Conservation (phyloP, 2,797 vertebrate genomes). For the Propithecus deckenii region DNA sequence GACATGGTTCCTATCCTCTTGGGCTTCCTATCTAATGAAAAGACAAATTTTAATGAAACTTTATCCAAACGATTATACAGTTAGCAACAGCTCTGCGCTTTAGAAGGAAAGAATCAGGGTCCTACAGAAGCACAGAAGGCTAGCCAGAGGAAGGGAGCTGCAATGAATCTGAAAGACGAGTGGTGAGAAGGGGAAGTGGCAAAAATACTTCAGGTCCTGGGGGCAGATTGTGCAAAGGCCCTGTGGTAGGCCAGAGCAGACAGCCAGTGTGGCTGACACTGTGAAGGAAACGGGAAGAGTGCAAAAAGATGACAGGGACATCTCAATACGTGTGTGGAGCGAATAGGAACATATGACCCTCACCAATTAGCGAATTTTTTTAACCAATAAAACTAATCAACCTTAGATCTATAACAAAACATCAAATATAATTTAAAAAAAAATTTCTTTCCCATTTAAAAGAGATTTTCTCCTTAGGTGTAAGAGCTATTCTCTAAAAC, state of each 20-base stretch:
- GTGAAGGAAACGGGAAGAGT: background rate
- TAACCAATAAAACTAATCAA: constrained; percentile 9
- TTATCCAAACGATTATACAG: background rate
- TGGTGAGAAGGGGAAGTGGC: background rate
- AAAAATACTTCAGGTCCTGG: background rate
- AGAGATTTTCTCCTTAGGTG: background rate
- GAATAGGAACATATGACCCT: background rate
- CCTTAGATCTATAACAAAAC: background rate
- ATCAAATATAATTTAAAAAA: background rate
- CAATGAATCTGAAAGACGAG: background rate
- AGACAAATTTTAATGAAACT: background rate
- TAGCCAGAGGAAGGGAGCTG: background rate
- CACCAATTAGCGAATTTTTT: background rate
- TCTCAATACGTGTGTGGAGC: background rate
- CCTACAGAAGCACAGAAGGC: background rate
- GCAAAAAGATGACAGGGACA: background rate
- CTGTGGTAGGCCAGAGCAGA: background rate
- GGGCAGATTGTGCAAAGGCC: background rate
- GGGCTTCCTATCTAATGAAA: background rate
- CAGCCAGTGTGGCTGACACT: background rate
- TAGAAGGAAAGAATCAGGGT: background rate
- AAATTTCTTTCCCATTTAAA: background rate
- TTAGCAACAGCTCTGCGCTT: background rate
- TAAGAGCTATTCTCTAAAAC: background rate
- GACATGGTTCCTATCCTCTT: background rate